phyloP scores from a whole-genome alignment of 2,797 vertebrate species.

The Kryptopterus vitreolus region DNA sequence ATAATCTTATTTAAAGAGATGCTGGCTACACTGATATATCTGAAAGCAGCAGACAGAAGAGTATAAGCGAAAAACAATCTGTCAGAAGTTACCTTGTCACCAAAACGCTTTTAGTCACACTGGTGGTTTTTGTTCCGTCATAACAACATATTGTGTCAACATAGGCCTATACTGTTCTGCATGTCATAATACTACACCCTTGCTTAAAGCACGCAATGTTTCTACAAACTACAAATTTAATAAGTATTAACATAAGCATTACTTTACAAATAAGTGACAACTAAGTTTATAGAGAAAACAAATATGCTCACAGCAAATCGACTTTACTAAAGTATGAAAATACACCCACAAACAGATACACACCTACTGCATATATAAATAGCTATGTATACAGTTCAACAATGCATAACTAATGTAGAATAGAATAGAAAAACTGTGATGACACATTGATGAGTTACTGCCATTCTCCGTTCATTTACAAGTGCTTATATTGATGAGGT shows the following conservation, averaged over 20 bases:
- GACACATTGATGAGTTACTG: slow-evolving; percentile 1
- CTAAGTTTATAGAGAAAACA: neutral
- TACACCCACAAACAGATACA: neutral
- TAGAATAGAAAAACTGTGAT: neutral
- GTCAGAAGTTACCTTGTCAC: neutral
- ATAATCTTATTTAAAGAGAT: neutral
- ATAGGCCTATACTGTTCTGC: neutral
- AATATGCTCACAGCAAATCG: neutral
- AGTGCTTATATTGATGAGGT: neutral
- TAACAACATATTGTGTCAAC: neutral
- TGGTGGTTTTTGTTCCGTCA: neutral
- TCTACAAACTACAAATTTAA: neutral
- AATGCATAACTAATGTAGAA: neutral
- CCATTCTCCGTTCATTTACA: neutral
- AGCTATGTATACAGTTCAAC: slow-evolving; percentile 16
- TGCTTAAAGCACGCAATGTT: neutral
- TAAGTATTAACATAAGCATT: neutral
- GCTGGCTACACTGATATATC: neutral
- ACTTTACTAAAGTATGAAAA: neutral
- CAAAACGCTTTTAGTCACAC: neutral
- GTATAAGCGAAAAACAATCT: neutral
- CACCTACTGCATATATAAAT: neutral
- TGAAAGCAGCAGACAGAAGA: neutral
- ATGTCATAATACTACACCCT: slow-evolving; percentile 6
- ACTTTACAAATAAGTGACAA: too few species aligned